Conservation (phyloP, 2,113 vertebrate species). For the Lanius ludovicianus region DNA sequence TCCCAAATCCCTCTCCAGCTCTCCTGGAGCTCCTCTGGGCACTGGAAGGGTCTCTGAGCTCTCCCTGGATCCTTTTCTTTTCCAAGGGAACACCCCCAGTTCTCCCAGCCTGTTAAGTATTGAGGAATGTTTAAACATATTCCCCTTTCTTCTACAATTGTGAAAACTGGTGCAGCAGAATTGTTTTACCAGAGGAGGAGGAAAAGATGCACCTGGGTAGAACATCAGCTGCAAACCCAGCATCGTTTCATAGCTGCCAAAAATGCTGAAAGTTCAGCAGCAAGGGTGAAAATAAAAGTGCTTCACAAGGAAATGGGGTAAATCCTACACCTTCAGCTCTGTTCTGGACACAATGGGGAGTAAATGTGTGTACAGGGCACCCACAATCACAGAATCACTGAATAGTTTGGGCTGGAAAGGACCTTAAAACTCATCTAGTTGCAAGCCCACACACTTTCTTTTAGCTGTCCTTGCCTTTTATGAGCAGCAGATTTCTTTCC, state of each 20-base stretch:
- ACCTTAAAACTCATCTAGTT: not conserved
- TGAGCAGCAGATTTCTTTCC: not conserved
- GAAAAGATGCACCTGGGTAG: not conserved
- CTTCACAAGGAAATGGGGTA: not conserved
- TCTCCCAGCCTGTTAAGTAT: not conserved
- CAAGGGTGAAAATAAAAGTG: not conserved
- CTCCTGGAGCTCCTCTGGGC: not conserved
- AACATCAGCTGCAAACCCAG: not conserved
- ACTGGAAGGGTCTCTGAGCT: fast-evolving
- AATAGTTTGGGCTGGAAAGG: not conserved
- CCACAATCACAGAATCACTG: not conserved
- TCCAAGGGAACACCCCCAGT: not conserved
- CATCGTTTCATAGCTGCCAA: not conserved
- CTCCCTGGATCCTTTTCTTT: not conserved
- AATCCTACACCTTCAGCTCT: not conserved
- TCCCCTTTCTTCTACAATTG: not conserved
- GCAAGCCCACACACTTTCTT: not conserved
- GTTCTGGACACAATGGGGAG: not conserved
- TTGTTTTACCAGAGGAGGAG: not conserved
- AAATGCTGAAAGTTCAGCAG: not conserved
- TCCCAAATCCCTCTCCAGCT: not conserved
- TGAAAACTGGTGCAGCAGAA: not conserved
- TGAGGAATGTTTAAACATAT: not conserved
- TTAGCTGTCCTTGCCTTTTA: not conserved
- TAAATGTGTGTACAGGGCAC: no score